A percentile compares a stretch with the other conserved stretches of the same genome.
These are phyloP conservation scores for Danio albolineatus DNA, from an alignment of 2,797 vertebrate genomes.

Conservation along the genomic window DNA sequence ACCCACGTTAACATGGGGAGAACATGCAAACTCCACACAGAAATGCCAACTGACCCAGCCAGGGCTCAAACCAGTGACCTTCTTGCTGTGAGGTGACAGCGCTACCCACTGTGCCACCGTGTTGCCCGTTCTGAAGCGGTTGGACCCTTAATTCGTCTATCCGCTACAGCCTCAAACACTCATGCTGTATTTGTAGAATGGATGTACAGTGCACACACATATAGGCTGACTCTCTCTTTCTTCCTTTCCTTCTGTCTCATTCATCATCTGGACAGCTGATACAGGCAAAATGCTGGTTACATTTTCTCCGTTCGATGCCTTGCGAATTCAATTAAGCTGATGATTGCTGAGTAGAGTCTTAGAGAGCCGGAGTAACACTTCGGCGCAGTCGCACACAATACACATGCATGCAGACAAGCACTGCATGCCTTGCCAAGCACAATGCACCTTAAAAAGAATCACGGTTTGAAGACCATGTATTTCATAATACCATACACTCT, in stretches of 20 bases:
- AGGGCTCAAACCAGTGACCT: no score
- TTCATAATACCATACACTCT: background rate
- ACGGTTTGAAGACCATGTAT: background rate
- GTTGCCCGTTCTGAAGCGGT: no score
- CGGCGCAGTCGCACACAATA: conserved; percentile 27
- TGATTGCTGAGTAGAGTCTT: conserved; percentile 56
- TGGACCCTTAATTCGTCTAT: conserved; percentile 27
- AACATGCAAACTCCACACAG: no score
- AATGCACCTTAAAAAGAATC: background rate
- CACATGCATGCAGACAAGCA: conserved; percentile 12
- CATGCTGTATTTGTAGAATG: background rate
- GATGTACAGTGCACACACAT: conserved; percentile 20
- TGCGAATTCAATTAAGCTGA: conserved; percentile 57
- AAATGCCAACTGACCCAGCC: no score
- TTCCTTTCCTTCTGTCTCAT: conserved; percentile 38
- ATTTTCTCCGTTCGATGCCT: conserved; percentile 51
- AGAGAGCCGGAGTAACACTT: conserved; percentile 35
- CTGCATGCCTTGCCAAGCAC: background rate
- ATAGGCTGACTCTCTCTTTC: conserved; percentile 19
- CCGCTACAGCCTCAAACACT: background rate
- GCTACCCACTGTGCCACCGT: no score
- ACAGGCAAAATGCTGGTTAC: conserved; percentile 55
- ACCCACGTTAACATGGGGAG: no score
- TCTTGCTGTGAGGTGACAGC: no score
- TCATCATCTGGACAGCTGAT: conserved; percentile 50